phyloP scores from a whole-genome alignment of 2,888 invertebrate genomes.

The Phragmatobia fuliginosa region DNA sequence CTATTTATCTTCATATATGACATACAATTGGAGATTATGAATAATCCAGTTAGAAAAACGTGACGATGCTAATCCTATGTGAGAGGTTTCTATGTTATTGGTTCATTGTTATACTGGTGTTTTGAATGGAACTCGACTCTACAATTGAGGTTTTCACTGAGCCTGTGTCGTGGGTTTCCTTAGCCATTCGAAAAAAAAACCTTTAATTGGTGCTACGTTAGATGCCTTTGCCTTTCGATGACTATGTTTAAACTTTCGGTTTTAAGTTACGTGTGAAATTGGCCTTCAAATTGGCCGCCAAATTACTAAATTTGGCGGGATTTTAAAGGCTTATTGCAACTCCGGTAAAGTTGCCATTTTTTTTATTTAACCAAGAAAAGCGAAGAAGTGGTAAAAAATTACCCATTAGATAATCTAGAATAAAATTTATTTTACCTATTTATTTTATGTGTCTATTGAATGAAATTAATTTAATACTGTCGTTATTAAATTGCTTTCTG shows the following conservation, averaged over 20 bases:
- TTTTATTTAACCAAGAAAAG: too few species aligned
- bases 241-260: background rate
- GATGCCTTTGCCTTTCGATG: background rate
- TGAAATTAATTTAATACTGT: too few species aligned
- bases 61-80: slow-evolving; percentile 58
- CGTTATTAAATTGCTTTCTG: too few species aligned
- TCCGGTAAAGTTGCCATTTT: background rate
- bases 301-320: too few species aligned
- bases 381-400: too few species aligned
- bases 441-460: too few species aligned
- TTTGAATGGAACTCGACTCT: slow-evolving; percentile 8
- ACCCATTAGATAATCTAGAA: too few species aligned
- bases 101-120: slow-evolving; percentile 37
- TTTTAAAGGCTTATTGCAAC: too few species aligned
- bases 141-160: background rate
- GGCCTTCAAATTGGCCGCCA: too few species aligned
- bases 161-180: background rate
- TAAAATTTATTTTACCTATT: too few species aligned
- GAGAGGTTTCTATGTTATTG: slow-evolving; percentile 56
- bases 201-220: background rate
- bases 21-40: slow-evolving; percentile 53
- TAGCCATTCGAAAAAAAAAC: background rate
- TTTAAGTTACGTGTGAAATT: too few species aligned
- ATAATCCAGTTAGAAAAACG: slow-evolving; percentile 64
- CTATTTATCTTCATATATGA: slow-evolving; percentile 49